Conservation (phyloP, 2,797 vertebrate species). For the Tokudaia tokunoshimensis region DNA sequence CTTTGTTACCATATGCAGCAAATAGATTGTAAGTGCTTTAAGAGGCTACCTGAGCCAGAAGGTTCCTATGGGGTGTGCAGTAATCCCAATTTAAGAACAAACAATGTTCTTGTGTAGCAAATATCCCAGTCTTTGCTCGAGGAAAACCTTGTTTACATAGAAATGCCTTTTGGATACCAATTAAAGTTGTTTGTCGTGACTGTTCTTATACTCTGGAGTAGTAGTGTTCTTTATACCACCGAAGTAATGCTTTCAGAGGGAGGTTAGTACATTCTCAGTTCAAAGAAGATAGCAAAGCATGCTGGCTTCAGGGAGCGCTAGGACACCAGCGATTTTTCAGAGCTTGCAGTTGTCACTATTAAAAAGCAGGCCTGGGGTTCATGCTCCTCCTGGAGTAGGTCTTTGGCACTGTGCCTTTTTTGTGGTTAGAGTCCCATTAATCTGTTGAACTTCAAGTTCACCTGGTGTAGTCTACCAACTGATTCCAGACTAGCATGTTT, state of each 20-base stretch:
- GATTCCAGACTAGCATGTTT: not conserved
- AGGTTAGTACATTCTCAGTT: not conserved
- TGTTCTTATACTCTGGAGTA: not conserved
- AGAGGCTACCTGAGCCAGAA: not conserved
- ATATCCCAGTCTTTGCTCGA: too few species aligned
- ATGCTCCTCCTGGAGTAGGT: not conserved
- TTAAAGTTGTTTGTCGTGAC: not conserved
- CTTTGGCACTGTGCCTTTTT: not conserved
- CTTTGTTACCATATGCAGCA: not conserved
- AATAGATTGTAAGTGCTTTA: not conserved
- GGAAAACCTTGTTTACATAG: not conserved
- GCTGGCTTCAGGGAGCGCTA: not conserved
- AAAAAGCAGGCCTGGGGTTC: not conserved
- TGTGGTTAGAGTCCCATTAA: not conserved
- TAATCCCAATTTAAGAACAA: not conserved
- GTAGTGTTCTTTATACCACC: not conserved
- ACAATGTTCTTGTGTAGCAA: not conserved
- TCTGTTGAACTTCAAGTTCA: not conserved
- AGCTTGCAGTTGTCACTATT: not conserved
- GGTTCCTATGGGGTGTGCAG: fast-evolving
- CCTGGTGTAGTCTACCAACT: not conserved
- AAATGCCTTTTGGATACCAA: not conserved
- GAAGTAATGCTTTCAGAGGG: not conserved
- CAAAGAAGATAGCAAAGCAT: not conserved
- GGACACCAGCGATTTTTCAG: not conserved